These are phyloP conservation scores for Cheirogaleus medius DNA, from an alignment of 2,113 vertebrate genomes.

Conservation along the genomic window DNA sequence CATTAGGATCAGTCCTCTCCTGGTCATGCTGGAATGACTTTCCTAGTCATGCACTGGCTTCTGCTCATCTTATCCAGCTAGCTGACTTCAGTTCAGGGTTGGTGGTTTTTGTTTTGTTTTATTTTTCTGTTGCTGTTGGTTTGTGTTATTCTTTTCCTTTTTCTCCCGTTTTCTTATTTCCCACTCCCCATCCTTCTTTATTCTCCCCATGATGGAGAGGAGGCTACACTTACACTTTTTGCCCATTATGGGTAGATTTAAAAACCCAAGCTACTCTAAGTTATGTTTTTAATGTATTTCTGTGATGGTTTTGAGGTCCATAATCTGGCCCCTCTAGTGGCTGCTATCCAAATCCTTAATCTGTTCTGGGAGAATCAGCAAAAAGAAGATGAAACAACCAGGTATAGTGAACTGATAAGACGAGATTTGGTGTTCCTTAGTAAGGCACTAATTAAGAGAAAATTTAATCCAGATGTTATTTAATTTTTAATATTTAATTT, in stretches of 20 bases:
- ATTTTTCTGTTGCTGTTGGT: background rate
- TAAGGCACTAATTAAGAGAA: background rate
- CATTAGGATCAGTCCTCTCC: background rate
- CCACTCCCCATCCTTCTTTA: background rate
- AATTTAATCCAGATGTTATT: background rate
- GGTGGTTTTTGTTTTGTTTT: background rate
- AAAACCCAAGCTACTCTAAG: background rate
- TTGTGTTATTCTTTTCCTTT: background rate
- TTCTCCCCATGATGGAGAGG: background rate
- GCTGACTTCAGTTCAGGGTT: background rate
- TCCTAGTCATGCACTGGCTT: background rate
- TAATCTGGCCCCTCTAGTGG: background rate
- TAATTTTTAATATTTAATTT: background rate
- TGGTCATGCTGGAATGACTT: no score
- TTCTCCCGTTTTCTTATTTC: no score
- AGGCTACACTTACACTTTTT: no score
- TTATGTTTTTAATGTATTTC: background rate
- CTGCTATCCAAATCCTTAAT: background rate
- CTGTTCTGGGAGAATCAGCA: background rate
- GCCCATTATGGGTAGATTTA: no score
- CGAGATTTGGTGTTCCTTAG: background rate
- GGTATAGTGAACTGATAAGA: background rate
- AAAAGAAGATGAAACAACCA: background rate
- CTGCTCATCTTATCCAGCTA: background rate
- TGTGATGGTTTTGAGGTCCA: rapidly evolving